Conservation (phyloP, 2,113 vertebrate genomes). For the Arenaria interpres region DNA sequence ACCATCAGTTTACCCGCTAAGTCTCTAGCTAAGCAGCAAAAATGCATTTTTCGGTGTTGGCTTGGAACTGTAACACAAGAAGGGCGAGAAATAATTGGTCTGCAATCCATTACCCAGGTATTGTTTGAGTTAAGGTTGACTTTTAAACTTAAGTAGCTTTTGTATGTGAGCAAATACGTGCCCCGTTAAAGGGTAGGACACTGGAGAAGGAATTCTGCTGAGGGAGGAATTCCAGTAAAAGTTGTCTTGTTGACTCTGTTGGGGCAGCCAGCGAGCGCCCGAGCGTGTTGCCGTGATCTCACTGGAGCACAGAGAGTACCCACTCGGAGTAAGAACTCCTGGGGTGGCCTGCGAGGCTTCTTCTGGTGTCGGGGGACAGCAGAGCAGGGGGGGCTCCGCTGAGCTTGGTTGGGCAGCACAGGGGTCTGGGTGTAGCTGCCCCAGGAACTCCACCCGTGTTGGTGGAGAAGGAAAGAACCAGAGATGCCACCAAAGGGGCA, state of each 20-base stretch:
- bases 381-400: not conserved
- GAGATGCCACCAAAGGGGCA: not conserved
- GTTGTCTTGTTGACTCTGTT: not conserved
- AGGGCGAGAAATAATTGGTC: conserved; percentile 21
- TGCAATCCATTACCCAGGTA: conserved; percentile 30
- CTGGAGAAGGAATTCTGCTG: not conserved
- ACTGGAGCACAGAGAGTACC: not conserved
- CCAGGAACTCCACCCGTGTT: rapidly evolving
- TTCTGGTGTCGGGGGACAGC: not conserved
- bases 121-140: conserved; percentile 37
- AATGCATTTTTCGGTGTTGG: not conserved
- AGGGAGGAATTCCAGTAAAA: conserved; percentile 10
- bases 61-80: not conserved
- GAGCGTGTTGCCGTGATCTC: not conserved
- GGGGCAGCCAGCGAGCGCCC: not conserved
- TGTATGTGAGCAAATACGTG: not conserved
- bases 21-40: not conserved
- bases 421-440: not conserved
- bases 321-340: rapidly evolving
- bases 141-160: conserved; percentile 30
- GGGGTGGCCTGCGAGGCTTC: not conserved
- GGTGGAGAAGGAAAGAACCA: not conserved
- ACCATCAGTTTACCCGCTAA: not conserved
- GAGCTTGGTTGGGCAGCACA: not conserved
- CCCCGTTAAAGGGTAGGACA: not conserved